phyloP scores from a whole-genome alignment of 2,888 invertebrate species.

The Crocallis elinguaria region DNA sequence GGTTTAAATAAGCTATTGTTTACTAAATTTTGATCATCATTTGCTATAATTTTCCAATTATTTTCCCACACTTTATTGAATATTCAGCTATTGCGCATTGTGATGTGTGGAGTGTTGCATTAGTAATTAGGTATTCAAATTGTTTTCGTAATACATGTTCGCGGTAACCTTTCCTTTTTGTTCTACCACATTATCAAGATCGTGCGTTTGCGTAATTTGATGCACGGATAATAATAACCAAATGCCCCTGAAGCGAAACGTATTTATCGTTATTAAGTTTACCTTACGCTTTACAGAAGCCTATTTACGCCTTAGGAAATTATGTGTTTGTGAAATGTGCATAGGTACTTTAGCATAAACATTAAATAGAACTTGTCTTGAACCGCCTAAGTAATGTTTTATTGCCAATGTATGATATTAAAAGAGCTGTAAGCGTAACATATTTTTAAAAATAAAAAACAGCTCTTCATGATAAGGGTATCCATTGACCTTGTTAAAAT shows the following conservation, averaged over 20 bases:
- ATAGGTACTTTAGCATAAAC: not conserved
- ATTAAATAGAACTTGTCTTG: not conserved
- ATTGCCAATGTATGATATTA: not conserved
- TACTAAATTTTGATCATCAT: conserved; percentile 40
- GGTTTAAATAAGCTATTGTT: conserved; percentile 51
- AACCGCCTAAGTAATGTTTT: not conserved
- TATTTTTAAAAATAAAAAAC: not conserved
- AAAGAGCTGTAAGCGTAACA: not conserved
- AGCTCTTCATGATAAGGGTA: conserved; percentile 4
- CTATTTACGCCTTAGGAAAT: conserved; percentile 23
- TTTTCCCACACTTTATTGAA: conserved; percentile 68
- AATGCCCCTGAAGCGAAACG: conserved; percentile 23
- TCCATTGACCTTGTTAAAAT: conserved; percentile 28
- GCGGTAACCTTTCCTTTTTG: conserved; percentile 58
- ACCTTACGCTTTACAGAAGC: conserved; percentile 5
- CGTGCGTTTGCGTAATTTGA: conserved; percentile 35
- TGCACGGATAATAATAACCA: conserved; percentile 33
- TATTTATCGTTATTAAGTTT: conserved; percentile 9
- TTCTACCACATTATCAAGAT: conserved; percentile 56
- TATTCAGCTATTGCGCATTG: conserved; percentile 62
- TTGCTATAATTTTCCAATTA: conserved; percentile 58
- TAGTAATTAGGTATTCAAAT: conserved; percentile 73
- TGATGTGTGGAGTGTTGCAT: conserved; percentile 54
- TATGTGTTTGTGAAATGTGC: not conserved
- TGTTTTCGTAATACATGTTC: conserved; percentile 53